phyloP scores from a whole-genome alignment of 2,113 vertebrate genomes.

The Bufo gargarizans region DNA sequence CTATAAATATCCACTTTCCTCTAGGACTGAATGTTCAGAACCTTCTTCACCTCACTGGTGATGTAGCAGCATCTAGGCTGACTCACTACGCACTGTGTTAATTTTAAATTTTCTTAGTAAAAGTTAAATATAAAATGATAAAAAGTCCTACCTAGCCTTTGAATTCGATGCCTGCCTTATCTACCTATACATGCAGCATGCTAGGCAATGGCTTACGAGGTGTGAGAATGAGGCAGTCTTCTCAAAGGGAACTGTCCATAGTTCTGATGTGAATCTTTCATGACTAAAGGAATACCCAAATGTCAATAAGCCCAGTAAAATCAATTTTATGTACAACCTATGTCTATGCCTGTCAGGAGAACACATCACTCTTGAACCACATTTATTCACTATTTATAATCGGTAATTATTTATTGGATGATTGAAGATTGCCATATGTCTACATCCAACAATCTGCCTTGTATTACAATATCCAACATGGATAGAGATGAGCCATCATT shows the following conservation, averaged over 20 bases:
- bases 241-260: neutral
- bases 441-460: neutral
- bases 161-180: neutral
- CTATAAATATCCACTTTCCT: neutral
- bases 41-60: neutral
- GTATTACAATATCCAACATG: neutral
- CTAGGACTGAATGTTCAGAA: neutral
- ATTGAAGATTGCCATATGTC: neutral
- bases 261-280: neutral
- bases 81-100: neutral
- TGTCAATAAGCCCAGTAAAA: neutral
- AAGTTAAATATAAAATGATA: neutral
- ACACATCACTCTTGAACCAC: neutral
- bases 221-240: neutral
- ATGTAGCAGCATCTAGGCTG: neutral
- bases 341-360: too few species aligned
- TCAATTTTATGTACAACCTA: too few species aligned
- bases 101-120: too few species aligned
- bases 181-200: neutral
- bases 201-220: neutral
- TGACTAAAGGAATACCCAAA: neutral
- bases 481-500: neutral
- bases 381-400: neutral
- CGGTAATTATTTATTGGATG: neutral
- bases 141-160: neutral